Conservation (phyloP, 2,797 vertebrate genomes). For the Remorina albescens region DNA sequence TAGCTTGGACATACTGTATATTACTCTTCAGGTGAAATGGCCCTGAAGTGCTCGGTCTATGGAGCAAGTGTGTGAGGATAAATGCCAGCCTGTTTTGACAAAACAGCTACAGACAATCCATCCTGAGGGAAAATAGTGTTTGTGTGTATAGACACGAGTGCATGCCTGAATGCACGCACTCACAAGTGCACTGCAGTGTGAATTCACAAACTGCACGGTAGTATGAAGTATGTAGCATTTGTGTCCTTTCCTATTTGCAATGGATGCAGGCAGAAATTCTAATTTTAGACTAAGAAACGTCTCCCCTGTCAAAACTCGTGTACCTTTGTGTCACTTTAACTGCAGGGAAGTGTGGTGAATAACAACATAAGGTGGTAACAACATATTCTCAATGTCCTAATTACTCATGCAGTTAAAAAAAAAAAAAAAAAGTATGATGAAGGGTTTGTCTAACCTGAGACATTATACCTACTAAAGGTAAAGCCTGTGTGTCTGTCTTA, state of each 20-base stretch:
- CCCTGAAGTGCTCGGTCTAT: conserved; percentile 21
- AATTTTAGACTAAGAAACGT: conserved; percentile 53
- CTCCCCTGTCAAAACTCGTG: conserved; percentile 50
- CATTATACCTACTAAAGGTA: neutral
- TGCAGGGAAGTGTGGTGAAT: conserved; percentile 18
- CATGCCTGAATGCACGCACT: conserved; percentile 26
- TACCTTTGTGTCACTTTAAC: conserved; percentile 38
- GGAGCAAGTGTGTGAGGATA: conserved; percentile 23
- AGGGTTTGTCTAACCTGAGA: neutral
- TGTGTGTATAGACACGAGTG: conserved; percentile 20
- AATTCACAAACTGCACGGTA: conserved; percentile 26
- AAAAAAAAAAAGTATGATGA: neutral
- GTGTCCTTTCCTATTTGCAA: conserved; percentile 52
- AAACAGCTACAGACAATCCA: conserved; percentile 53
- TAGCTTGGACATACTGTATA: conserved; percentile 1
- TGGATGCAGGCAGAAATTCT: conserved; percentile 32
- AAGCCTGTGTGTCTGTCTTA: neutral
- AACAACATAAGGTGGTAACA: neutral
- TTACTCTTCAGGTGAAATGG: conserved; percentile 41
- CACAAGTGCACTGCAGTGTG: conserved; percentile 47
- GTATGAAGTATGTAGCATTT: conserved; percentile 23
- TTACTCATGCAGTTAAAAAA: conserved; percentile 21
- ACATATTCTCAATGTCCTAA: conserved; percentile 12
- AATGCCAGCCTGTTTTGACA: conserved; percentile 43
- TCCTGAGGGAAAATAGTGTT: conserved; percentile 40